Percentiles rank a stretch among this genome's conserved stretches.
phyloP scores from a whole-genome alignment of 2,797 vertebrate genomes.

The Botia kubotai region DNA sequence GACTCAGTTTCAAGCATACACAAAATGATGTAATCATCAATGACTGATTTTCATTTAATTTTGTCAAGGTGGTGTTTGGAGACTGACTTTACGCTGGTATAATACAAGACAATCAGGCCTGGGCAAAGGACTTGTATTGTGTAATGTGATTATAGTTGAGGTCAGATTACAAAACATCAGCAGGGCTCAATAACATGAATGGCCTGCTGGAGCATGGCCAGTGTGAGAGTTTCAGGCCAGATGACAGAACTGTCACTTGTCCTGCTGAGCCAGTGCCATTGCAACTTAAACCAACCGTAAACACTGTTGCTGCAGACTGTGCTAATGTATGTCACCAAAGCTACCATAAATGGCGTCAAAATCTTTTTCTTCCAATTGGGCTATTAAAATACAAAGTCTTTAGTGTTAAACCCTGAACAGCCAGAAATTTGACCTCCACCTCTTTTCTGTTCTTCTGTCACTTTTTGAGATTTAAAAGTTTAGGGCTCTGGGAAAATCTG shows the following conservation, averaged over 20 bases:
- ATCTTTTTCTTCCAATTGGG: too few species aligned
- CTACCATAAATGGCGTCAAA: not conserved
- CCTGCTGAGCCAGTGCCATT: not conserved
- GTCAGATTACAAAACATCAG: constrained; percentile 40
- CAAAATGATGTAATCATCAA: constrained; percentile 55
- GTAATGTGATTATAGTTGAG: constrained; percentile 26
- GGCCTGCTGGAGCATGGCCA: constrained; percentile 8
- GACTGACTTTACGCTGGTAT: not conserved
- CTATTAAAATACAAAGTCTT: not conserved
- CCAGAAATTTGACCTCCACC: not conserved
- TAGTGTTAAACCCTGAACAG: not conserved
- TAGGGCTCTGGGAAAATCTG: constrained; percentile 20
- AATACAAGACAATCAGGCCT: not conserved
- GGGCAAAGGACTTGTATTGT: too few species aligned
- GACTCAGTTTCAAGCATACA: constrained; percentile 38
- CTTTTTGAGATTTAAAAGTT: not conserved
- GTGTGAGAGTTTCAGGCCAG: not conserved
- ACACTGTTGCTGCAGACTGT: too few species aligned
- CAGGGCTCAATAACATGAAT: constrained; percentile 2
- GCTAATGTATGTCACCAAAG: not conserved
- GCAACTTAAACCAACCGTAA: not conserved
- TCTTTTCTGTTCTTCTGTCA: not conserved
- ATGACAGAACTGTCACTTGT: not conserved
- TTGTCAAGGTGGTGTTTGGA: not conserved
- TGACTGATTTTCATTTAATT: constrained; percentile 37